phyloP scores from a whole-genome alignment of 2,113 vertebrate species.

The Danionella cerebrum region DNA sequence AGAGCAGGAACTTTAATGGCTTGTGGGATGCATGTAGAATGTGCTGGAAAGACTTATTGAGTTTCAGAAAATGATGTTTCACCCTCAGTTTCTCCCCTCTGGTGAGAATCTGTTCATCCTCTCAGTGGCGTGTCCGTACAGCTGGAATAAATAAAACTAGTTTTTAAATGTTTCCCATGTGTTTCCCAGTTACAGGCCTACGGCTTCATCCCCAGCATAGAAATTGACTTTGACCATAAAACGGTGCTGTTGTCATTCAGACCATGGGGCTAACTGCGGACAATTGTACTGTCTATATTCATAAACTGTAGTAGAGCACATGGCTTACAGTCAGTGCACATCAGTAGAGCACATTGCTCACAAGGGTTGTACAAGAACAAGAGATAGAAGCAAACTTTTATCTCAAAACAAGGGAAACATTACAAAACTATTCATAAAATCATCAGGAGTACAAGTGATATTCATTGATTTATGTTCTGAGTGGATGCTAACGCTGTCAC shows the following conservation, averaged over 20 bases:
- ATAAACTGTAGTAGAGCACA: no score
- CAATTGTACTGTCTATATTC: no score
- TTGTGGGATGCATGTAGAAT: neutral
- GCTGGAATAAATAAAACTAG: constrained; percentile 33
- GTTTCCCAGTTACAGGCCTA: constrained; percentile 11
- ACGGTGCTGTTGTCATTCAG: constrained; percentile 1
- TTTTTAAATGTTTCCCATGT: constrained; percentile 33
- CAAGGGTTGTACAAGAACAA: no score
- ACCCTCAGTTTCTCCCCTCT: constrained; percentile 22
- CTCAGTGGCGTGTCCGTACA: constrained; percentile 28
- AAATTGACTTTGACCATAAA: constrained; percentile 26
- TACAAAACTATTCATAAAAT: no score
- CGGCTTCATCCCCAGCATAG: constrained; percentile 20
- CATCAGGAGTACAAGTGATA: no score
- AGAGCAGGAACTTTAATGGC: constrained; percentile 5
- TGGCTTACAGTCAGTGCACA: no score
- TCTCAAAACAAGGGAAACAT: no score
- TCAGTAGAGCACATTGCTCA: no score
- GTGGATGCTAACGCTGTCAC: no score
- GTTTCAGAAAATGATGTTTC: constrained; percentile 16
- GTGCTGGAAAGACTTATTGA: constrained; percentile 25
- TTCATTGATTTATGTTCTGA: no score
- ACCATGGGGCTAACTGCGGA: no score
- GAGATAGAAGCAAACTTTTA: no score
- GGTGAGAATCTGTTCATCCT: constrained; percentile 20